These are phyloP conservation scores for Artemia franciscana DNA, from an alignment of 1,140 invertebrate species.

Conservation along the genomic window DNA sequence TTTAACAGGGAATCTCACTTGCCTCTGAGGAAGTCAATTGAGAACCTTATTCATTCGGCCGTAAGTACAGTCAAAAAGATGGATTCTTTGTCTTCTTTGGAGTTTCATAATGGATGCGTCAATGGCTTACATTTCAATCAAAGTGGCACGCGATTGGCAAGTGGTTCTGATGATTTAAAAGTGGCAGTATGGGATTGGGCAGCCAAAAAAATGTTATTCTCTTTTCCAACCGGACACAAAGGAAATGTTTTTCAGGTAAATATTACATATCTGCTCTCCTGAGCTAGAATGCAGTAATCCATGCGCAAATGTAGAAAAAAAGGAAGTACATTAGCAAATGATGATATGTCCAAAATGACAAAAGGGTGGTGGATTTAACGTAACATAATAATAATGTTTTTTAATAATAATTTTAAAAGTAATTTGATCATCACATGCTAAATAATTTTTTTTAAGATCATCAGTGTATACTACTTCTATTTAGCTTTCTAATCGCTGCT, in stretches of 20 bases:
- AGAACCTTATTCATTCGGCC: background rate
- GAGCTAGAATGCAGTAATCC: too few species aligned
- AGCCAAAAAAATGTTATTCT: slow-evolving; percentile 31
- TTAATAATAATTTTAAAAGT: too few species aligned
- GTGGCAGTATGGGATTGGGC: slow-evolving; percentile 81
- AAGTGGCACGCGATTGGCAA: slow-evolving; percentile 45
- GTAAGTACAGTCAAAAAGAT: background rate
- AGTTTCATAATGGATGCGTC: slow-evolving; percentile 65
- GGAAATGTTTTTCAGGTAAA: slow-evolving; percentile 75
- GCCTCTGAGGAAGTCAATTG: background rate
- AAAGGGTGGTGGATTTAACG: too few species aligned
- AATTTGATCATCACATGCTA: too few species aligned
- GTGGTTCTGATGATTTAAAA: slow-evolving; percentile 69
- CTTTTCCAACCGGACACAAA: slow-evolving; percentile 50
- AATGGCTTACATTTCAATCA: slow-evolving; percentile 77
- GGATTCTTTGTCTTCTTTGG: slow-evolving; percentile 20
- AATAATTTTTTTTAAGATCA: too few species aligned
- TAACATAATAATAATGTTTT: too few species aligned
- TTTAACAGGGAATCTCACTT: background rate
- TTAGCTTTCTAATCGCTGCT: too few species aligned
- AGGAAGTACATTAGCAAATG: too few species aligned
- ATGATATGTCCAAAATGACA: too few species aligned
- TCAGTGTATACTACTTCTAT: too few species aligned
- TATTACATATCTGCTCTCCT: too few species aligned
- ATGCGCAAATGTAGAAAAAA: too few species aligned